Percentiles rank a stretch among this genome's conserved stretches.
These are phyloP conservation scores for Regulus satrapa DNA, from an alignment of 2,113 vertebrate genomes.

Conservation along the genomic window DNA sequence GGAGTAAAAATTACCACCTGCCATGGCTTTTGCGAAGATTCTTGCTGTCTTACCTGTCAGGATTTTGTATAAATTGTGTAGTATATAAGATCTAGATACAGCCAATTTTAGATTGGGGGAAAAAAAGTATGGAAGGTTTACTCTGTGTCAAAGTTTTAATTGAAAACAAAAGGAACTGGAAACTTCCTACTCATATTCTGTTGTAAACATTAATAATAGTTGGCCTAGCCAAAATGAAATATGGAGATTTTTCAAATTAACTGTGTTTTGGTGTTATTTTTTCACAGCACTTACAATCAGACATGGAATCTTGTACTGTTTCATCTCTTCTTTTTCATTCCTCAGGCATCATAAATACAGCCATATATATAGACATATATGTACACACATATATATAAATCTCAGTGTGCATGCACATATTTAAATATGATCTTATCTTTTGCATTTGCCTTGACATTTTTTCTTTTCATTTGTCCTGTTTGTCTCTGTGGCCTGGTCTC, in stretches of 20 bases:
- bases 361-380: neutral
- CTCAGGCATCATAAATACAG: neutral
- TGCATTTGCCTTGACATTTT: neutral
- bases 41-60: neutral
- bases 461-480: neutral
- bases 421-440: neutral
- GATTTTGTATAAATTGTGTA: neutral
- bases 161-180: neutral
- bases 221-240: neutral
- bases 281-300: neutral
- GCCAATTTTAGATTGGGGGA: neutral
- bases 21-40: neutral
- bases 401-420: neutral
- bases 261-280: neutral
- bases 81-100: neutral
- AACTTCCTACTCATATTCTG: neutral
- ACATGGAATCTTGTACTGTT: neutral
- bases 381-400: no score
- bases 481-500: neutral
- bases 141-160: neutral
- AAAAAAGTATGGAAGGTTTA: neutral
- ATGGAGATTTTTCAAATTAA: neutral
- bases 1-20: neutral
- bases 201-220: neutral
- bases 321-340: neutral